Evolutionary conservation across 1,140 invertebrate species (phyloP), one percentile per base, ranked within the genome.

Genomic region (Scaptomyza hsui): DNA sequence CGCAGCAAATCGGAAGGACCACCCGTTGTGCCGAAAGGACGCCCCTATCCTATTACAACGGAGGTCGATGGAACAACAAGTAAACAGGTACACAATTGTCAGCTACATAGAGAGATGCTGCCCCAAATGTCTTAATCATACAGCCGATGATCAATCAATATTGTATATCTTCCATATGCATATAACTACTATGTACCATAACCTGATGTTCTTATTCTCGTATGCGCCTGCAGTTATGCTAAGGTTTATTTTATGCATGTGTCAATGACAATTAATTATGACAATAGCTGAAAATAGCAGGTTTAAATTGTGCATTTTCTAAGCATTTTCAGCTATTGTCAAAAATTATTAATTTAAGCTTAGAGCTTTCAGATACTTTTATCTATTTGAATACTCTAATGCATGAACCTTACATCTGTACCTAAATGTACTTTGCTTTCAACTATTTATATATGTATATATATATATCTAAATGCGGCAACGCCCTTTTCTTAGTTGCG

Each of bases 1-100:
- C 93, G 95, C 77, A 95, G 95, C 93, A 95, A 95, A 92, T 95
- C 95, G 41, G 95, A 95, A 82, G 94, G 94, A 35, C 94, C 94
- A 29, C 93, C 90, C 71, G 89, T 77, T 52, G 90, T 93, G 91
- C 71, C 93, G 92, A 75, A 94, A 92, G 89, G 93, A 92, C 65
- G 93, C 49, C 78, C 89, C 52, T 91, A 86, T 90, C 81, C 90
- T 60, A 80, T 82, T 76, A 70, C 90, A 72, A 78, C 86, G 80
- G 92, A 91, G 90, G 83, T 92, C 91, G 92, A 92, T 79, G 85
- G 88, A 90, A 56, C 73, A 63, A 71, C 85, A 81, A 79, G 78
- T 56, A 90, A 89, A 91, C 89, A 91, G 90, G 90, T 91, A 91
- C 79, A 83, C 67, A 88, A 78, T 86, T 75, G 67, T 78, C 60